A percentile compares a stretch with the other conserved stretches of the same genome.
Evolutionary conservation across 2,797 vertebrate species (phyloP).

Genomic region (Cheirogaleus major): DNA sequence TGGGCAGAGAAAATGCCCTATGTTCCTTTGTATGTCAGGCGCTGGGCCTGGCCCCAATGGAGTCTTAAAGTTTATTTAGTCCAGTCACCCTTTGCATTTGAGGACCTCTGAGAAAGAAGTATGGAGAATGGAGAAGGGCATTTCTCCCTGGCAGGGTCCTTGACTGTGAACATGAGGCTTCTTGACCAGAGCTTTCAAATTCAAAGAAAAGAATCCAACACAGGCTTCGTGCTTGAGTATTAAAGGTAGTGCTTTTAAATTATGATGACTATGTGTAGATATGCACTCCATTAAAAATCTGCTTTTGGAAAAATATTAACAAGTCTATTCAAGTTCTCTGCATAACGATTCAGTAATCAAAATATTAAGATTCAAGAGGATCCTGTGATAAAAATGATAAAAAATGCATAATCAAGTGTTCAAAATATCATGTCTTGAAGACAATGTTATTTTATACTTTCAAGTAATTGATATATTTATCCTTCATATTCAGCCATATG

Average conservation of each 20-base stretch:
- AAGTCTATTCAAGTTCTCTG: background rate
- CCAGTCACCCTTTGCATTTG: background rate
- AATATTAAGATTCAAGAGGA: background rate
- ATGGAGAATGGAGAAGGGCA: fast-evolving
- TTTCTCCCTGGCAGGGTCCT: fast-evolving
- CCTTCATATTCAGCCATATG: background rate
- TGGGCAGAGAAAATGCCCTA: background rate
- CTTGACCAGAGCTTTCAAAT: background rate
- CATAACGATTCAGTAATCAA: background rate
- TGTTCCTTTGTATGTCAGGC: background rate
- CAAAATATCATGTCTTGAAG: background rate
- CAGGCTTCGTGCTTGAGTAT: background rate
- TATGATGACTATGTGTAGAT: background rate
- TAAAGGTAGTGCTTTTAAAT: background rate
- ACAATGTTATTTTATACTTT: background rate
- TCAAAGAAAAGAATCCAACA: background rate
- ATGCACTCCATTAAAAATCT: background rate
- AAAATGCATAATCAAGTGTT: background rate
- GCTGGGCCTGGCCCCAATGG: no score
- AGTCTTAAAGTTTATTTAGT: background rate
- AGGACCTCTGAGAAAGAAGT: background rate
- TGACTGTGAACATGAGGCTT: background rate
- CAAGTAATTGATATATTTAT: background rate
- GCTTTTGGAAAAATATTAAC: background rate
- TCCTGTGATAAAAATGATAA: background rate